Percentiles rank a stretch among this genome's conserved stretches.
Evolutionary conservation across 2,113 vertebrate species (phyloP).

Genomic region (Entomyzon cyanotis): DNA sequence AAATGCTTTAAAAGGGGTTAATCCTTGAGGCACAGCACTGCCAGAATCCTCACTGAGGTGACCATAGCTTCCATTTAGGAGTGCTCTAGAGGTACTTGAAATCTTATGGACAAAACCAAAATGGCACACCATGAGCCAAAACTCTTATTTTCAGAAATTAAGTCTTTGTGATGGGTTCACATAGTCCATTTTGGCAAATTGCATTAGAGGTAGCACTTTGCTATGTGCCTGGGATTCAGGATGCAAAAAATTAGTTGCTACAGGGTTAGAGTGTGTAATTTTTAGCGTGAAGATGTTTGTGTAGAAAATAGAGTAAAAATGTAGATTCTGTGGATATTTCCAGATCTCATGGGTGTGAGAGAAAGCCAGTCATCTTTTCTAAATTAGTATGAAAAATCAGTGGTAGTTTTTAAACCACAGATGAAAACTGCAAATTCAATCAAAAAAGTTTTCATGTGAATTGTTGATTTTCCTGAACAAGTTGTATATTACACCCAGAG

Average conservation of each 20-base stretch:
- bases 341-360: not conserved
- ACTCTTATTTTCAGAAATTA: not conserved
- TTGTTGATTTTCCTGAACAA: not conserved
- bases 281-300: not conserved
- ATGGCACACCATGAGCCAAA: not conserved
- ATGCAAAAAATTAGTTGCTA: not conserved
- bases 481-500: not conserved
- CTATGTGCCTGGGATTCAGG: not conserved
- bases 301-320: not conserved
- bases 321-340: not conserved
- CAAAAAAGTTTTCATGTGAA: not conserved
- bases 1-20: not conserved
- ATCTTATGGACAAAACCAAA: not conserved
- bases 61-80: not conserved
- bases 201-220: not conserved
- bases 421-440: constrained; percentile 5
- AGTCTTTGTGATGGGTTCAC: not conserved
- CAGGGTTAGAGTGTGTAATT: not conserved
- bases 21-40: not conserved
- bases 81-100: not conserved
- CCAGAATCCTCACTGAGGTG: not conserved
- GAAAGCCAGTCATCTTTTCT: not conserved
- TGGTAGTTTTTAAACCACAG: not conserved
- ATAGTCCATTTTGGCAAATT: not conserved
- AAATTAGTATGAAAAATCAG: not conserved